Evolutionary conservation across 2,888 invertebrate species (phyloP).

Genomic region (Imbricaverruca yamaguchii): DNA sequence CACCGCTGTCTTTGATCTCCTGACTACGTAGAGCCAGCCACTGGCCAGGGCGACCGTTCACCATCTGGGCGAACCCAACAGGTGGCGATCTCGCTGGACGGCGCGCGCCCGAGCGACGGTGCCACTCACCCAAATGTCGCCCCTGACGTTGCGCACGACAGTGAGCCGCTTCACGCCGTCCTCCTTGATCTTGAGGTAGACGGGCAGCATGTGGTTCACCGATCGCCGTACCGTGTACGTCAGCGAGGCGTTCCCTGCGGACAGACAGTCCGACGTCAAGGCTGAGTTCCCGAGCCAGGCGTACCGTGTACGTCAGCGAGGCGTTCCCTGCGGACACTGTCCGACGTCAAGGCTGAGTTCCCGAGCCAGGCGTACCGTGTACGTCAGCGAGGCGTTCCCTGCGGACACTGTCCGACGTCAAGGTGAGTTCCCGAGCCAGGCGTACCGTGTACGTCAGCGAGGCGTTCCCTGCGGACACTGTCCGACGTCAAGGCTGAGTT

Average conservation of each 20-base stretch:
- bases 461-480: conserved; percentile 60
- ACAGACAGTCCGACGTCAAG: too few species aligned
- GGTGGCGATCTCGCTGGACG: too few species aligned
- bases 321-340: conserved; percentile 60
- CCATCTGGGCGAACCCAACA: not conserved
- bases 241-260: conserved; percentile 67
- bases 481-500: too few species aligned
- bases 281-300: conserved; percentile 32
- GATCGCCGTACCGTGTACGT: conserved; percentile 68
- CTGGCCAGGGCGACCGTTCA: not conserved
- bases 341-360: too few species aligned
- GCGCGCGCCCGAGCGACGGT: too few species aligned
- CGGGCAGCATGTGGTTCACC: conserved; percentile 73
- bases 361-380: conserved; percentile 54
- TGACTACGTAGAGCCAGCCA: not conserved
- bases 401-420: conserved; percentile 38
- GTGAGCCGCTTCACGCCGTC: conserved; percentile 61
- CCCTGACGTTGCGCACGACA: conserved; percentile 60
- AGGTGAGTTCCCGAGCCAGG: too few species aligned
- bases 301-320: conserved; percentile 62
- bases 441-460: conserved; percentile 63
- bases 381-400: conserved; percentile 72
- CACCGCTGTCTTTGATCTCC: not conserved
- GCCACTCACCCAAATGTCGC: conserved; percentile 66
- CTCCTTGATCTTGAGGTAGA: conserved; percentile 55